Percentiles rank a stretch among this genome's conserved stretches.
Conservation (phyloP, 2,888 invertebrate species). For the Sialis fuliginosa region DNA sequence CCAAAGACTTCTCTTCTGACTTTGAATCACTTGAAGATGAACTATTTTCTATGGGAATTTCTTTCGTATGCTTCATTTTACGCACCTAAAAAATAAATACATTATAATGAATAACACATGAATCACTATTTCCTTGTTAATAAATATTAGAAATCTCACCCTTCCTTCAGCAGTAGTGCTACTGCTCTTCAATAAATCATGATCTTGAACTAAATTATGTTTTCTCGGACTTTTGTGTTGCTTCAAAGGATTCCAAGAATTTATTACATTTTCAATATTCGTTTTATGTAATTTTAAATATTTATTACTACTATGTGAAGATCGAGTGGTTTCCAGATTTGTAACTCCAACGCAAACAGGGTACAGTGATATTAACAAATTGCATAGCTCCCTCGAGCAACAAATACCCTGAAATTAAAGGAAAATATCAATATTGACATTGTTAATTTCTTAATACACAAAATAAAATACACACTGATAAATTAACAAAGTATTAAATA, state of each 20-base stretch:
- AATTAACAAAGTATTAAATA: too few relatives aligned
- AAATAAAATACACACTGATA: too few relatives aligned
- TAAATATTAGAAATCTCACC: not conserved
- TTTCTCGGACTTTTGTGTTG: too few relatives aligned
- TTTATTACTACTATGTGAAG: not conserved
- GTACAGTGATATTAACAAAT: constrained; percentile 38
- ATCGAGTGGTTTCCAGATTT: not conserved
- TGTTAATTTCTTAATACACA: too few relatives aligned
- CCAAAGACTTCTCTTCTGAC: constrained; percentile 29
- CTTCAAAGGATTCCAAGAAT: not conserved
- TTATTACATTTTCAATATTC: constrained; percentile 1
- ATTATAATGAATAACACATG: not conserved
- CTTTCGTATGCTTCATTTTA: constrained; percentile 1
- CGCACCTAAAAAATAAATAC: not conserved
- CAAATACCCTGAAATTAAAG: constrained; percentile 29
- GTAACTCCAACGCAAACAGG: constrained; percentile 9
- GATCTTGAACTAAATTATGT: too few relatives aligned
- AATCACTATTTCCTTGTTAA: not conserved
- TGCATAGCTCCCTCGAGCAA: constrained; percentile 40
- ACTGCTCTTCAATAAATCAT: not conserved
- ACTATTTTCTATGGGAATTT: not conserved
- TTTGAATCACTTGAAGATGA: constrained; percentile 25
- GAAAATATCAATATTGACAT: not conserved
- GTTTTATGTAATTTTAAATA: constrained; percentile 1
- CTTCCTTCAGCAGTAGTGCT: not conserved